Evolutionary conservation across 1,140 invertebrate genomes (phyloP).

Genomic region (Popillia japonica): DNA sequence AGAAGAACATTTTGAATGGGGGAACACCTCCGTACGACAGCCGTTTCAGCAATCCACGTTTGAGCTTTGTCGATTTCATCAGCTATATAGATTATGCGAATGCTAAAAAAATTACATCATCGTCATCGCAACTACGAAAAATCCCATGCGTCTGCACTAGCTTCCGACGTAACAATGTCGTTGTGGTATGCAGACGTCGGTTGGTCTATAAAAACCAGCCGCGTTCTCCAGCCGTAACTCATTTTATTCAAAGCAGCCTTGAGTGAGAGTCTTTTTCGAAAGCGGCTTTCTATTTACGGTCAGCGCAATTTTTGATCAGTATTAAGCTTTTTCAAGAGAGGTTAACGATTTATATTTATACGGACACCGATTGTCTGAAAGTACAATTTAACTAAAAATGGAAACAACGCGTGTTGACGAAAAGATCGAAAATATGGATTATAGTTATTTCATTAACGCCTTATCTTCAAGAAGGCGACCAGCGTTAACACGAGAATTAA

Average conservation of each 20-base stretch:
- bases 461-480: slow-evolving; percentile 56
- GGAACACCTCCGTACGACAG: background rate
- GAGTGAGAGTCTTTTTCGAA: background rate
- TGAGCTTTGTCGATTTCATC: background rate
- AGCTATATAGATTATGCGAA: slow-evolving; percentile 2
- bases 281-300: background rate
- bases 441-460: slow-evolving; percentile 56
- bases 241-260: slow-evolving; percentile 14
- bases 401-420: slow-evolving; percentile 17
- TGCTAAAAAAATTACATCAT: slow-evolving; percentile 21
- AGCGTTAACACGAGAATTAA: slow-evolving; percentile 57
- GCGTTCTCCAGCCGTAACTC: background rate
- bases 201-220: slow-evolving; percentile 9
- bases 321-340: background rate
- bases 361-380: background rate
- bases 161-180: background rate
- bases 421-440: slow-evolving; percentile 50
- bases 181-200: background rate
- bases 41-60: background rate
- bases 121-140: background rate
- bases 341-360: background rate
- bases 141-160: background rate
- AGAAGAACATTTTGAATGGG: background rate
- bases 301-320: background rate
- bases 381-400: background rate